These are phyloP conservation scores for Omphaloscelis lunosa DNA, from an alignment of 2,888 invertebrate species.

Conservation along the genomic window DNA sequence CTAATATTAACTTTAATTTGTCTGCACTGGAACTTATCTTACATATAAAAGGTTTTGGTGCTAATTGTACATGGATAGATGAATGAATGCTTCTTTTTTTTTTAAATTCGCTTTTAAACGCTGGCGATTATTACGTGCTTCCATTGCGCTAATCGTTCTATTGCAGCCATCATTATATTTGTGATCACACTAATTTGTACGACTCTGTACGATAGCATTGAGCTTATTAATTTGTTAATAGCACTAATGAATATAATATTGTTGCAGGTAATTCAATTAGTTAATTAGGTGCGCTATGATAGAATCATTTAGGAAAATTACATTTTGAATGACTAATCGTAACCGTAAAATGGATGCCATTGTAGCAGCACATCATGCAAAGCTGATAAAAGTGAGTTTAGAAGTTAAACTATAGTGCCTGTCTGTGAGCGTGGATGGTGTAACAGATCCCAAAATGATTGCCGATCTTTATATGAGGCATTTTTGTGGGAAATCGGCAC, in stretches of 20 bases:
- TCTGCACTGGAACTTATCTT: neutral
- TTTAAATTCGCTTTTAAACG: constrained; percentile 21
- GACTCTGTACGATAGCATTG: constrained; percentile 4
- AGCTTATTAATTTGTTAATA: constrained; percentile 51
- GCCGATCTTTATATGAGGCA: too few species aligned
- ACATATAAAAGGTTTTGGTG: neutral
- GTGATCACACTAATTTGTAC: constrained; percentile 21
- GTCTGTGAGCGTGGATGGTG: neutral
- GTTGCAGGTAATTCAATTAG: constrained; percentile 16
- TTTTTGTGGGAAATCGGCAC: neutral
- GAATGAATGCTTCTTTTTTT: neutral
- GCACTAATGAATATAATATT: constrained; percentile 23
- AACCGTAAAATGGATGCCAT: neutral
- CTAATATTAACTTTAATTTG: neutral
- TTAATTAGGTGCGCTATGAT: constrained; percentile 5
- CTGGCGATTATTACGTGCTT: constrained; percentile 45
- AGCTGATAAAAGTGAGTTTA: neutral
- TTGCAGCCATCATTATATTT: constrained; percentile 21
- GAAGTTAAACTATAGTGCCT: neutral
- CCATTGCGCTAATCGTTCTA: constrained; percentile 36
- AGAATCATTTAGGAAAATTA: neutral
- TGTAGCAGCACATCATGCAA: neutral
- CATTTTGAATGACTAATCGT: neutral
- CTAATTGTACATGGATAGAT: neutral
- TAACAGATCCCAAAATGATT: neutral